Percentiles rank a stretch among this genome's conserved stretches.
Conservation (phyloP, 2,113 vertebrate genomes). For the Setophaga kirtlandii region DNA sequence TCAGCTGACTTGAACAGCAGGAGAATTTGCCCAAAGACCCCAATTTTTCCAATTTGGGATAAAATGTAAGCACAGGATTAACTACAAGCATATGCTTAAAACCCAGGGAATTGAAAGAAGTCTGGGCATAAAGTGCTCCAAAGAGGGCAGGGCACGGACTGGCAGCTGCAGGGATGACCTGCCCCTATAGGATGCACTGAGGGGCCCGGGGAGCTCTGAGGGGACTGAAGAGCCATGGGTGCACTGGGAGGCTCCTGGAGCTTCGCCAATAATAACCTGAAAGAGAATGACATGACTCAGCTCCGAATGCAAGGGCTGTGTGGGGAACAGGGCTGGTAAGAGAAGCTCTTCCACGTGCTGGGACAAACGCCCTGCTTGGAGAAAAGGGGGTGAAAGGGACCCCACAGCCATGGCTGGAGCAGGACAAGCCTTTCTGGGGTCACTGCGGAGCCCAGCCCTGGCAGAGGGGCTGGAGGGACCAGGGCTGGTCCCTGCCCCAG, state of each 20-base stretch:
- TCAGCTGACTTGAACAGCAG: conserved; percentile 59
- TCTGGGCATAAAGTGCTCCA: background rate
- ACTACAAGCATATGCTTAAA: conserved; percentile 55
- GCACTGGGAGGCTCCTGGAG: background rate
- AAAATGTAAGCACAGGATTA: conserved; percentile 51
- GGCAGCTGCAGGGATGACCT: background rate
- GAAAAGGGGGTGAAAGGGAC: background rate
- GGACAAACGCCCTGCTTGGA: background rate
- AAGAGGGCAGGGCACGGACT: background rate
- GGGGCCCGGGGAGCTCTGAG: background rate
- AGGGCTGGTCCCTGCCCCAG: background rate
- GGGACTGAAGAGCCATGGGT: background rate
- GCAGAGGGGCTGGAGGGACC: background rate
- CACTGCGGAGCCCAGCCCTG: background rate
- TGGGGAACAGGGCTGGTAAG: background rate
- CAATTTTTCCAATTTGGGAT: conserved; percentile 50
- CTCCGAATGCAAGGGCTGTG: background rate
- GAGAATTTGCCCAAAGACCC: conserved; percentile 57
- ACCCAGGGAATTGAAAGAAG: conserved; percentile 38
- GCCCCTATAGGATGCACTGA: background rate
- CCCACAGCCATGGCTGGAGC: background rate
- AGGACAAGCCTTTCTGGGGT: background rate
- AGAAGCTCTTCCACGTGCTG: background rate
- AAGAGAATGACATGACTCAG: background rate
- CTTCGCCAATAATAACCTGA: background rate